phyloP scores from a whole-genome alignment of 1,140 invertebrate species.

The Achatina immaculata region DNA sequence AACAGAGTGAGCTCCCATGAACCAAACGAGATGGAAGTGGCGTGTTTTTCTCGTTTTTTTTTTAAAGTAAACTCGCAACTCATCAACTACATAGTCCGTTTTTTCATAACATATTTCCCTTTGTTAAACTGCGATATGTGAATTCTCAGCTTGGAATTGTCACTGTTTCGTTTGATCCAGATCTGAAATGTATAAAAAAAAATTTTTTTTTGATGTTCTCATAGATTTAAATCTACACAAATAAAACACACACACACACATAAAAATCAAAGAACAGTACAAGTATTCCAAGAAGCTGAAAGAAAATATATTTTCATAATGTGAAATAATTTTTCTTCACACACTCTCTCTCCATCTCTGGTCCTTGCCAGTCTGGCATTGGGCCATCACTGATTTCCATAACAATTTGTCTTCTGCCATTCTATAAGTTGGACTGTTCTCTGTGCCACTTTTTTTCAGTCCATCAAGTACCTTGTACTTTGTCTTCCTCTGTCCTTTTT shows the following conservation, averaged over 20 bases:
- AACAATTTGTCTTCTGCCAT: no score
- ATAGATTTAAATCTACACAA: neutral
- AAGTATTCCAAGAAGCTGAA: no score
- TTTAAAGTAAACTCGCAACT: no score
- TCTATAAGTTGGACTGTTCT: no score
- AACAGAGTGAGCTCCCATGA: no score
- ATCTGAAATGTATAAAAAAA: constrained; percentile 77
- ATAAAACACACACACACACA: neutral
- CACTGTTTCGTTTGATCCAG: constrained; percentile 87
- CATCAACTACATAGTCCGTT: constrained; percentile 32
- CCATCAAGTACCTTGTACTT: no score
- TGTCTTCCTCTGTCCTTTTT: no score
- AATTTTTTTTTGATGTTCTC: neutral
- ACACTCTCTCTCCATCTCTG: neutral
- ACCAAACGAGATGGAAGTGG: no score
- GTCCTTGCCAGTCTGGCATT: neutral
- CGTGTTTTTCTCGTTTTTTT: no score
- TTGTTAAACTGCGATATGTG: constrained; percentile 85
- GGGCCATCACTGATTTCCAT: no score
- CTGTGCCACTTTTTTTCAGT: no score
- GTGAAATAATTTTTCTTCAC: neutral
- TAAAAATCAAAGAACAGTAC: neutral
- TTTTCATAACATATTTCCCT: constrained; percentile 79
- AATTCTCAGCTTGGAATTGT: constrained; percentile 86
- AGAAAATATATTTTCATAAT: no score